Percentiles rank a stretch among this genome's conserved stretches.
These are phyloP conservation scores for Cnemophilus loriae DNA, from an alignment of 2,113 vertebrate genomes.

Conservation along the genomic window DNA sequence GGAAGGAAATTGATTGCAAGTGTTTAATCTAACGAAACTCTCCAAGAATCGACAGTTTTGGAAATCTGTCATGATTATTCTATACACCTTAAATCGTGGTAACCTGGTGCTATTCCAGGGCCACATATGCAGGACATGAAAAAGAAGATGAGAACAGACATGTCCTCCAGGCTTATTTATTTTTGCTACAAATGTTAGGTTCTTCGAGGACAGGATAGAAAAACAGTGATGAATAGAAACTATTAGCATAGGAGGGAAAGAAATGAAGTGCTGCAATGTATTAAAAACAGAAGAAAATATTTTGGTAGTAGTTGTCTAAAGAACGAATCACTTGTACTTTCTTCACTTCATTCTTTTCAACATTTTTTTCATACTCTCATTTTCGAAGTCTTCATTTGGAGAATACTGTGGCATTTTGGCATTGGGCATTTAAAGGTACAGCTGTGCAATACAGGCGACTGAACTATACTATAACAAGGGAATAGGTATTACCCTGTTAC, in stretches of 20 bases:
- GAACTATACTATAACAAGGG: accelerated
- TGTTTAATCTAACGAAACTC: background rate
- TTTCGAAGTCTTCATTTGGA: background rate
- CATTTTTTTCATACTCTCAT: background rate
- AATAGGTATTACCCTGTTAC: background rate
- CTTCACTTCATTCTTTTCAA: background rate
- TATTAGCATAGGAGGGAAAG: background rate
- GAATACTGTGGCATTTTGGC: background rate
- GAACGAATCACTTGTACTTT: background rate
- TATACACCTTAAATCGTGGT: background rate
- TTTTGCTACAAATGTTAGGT: background rate
- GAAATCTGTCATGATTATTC: accelerated
- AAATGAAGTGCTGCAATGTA: background rate
- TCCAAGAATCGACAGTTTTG: background rate
- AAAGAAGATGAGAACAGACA: background rate
- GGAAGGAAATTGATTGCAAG: background rate
- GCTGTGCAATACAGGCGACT: background rate
- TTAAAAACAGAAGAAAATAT: background rate
- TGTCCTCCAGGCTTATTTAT: background rate
- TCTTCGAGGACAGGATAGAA: background rate
- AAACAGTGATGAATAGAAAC: background rate
- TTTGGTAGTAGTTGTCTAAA: background rate
- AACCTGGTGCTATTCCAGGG: too few relatives aligned
- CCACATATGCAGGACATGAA: background rate
- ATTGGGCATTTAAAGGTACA: background rate